phyloP scores from a whole-genome alignment of 2,888 invertebrate species.

The Pterobdella sp. region DNA sequence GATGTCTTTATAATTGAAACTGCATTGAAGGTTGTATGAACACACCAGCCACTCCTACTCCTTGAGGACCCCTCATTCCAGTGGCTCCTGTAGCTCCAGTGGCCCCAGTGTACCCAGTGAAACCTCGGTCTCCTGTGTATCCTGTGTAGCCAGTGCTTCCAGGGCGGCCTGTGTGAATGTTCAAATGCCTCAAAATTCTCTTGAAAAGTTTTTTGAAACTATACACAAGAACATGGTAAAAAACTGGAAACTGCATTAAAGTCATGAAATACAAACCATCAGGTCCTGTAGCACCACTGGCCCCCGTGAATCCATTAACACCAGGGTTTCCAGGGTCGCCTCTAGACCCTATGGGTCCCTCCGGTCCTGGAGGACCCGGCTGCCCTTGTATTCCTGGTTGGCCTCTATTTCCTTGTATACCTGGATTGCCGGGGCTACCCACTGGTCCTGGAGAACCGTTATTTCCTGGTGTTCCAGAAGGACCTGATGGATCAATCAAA shows the following conservation, averaged over 20 bases:
- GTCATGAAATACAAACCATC: conserved; percentile 1
- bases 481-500: conserved; percentile 13
- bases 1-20: background rate
- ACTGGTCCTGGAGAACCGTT: conserved; percentile 29
- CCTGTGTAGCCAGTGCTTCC: conserved; percentile 1
- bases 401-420: conserved; percentile 15
- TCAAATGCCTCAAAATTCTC: background rate
- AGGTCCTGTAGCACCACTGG: conserved; percentile 14
- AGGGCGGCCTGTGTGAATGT: background rate
- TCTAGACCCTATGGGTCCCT: background rate
- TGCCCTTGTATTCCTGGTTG: conserved; percentile 13
- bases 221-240: too few relatives aligned
- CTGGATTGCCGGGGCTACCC: conserved; percentile 36
- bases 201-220: background rate
- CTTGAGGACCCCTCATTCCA: conserved; percentile 12
- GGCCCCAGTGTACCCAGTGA: conserved; percentile 23
- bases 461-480: conserved; percentile 29
- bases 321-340: conserved; percentile 13
- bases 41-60: conserved; percentile 21
- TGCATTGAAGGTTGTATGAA: too few relatives aligned
- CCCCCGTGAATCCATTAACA: conserved; percentile 5
- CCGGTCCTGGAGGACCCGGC: conserved; percentile 12
- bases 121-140: conserved; percentile 3
- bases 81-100: conserved; percentile 15
- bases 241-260: too few relatives aligned